Evolutionary conservation across 1,140 invertebrate species (phyloP), one percentile per base, ranked within the genome.

Genomic region (Papilio polytes): DNA sequence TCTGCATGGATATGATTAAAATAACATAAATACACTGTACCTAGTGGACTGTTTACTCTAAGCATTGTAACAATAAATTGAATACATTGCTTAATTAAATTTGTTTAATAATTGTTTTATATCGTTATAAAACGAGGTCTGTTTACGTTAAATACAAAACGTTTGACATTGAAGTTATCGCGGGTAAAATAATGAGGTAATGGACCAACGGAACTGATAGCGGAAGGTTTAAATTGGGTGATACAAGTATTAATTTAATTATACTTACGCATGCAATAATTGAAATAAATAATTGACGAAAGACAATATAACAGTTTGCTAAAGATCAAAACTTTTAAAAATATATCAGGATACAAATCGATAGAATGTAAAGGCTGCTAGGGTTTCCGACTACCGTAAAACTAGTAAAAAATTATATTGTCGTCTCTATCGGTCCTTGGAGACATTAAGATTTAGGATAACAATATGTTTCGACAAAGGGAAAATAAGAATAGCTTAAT

Each of bases 111-210:
- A 70, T 36, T 31, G 13, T 70, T 70, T 70, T 70, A 31, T 56
- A 70, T 66, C 63, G 22, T 31, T 31, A 36, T 31, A 15, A 66
- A 66, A 66, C 63, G 63, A 70, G 63, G 26, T 70, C 26, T 31
- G 13, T 70, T 70, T 70, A 26, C 20, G 26, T 15, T 63, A 22
- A 63, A 63, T 31, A 13, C 59, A 22, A 63, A 31, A 70, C 6
- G 26, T 70, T 36, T 26, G 82, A 85, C 86, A 87, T 86, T 87
- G 85, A 85, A 85, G 70, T 87, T 86, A 87, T 87, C 86, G 83
- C 31, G 80, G 80, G 83, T 80, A 82, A 82, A 84, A 73, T 56
- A 48, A 78, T 77, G 77, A 63, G 22, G 59, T 70, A 31, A 70
- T 1, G 12, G 8, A 31, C 22, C 63, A 31, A 31, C 63, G 26